Conservation (phyloP, 2,888 invertebrate genomes). For the Ophion ellenae region DNA sequence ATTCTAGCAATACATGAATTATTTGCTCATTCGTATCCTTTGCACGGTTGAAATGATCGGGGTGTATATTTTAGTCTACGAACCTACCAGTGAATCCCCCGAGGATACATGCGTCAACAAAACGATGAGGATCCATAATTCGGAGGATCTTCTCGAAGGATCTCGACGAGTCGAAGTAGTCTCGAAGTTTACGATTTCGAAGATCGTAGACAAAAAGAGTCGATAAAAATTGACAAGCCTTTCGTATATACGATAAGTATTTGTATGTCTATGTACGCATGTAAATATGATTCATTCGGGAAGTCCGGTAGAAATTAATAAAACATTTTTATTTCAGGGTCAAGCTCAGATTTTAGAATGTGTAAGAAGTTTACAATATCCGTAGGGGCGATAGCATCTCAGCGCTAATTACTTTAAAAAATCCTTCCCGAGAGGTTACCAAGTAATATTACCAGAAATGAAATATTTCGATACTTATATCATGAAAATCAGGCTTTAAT, state of each 20-base stretch:
- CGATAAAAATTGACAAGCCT: too few relatives aligned
- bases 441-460: too few relatives aligned
- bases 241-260: too few relatives aligned
- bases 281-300: neutral
- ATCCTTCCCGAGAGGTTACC: too few relatives aligned
- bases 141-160: neutral
- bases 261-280: too few relatives aligned
- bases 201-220: neutral
- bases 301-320: neutral
- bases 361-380: neutral
- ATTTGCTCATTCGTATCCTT: too few relatives aligned
- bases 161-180: neutral
- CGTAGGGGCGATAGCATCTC: too few relatives aligned
- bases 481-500: too few relatives aligned
- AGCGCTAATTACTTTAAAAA: neutral
- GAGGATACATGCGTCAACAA: neutral
- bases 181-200: neutral
- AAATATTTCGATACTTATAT: too few relatives aligned
- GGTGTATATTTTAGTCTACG: too few relatives aligned
- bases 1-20: too few relatives aligned
- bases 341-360: neutral
- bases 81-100: neutral
- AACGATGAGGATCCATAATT: neutral
- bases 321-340: slow-evolving; percentile 8
- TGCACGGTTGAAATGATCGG: too few relatives aligned